Conservation (phyloP, 2,797 vertebrate genomes). For the Enteromius afrohamiltoni region DNA sequence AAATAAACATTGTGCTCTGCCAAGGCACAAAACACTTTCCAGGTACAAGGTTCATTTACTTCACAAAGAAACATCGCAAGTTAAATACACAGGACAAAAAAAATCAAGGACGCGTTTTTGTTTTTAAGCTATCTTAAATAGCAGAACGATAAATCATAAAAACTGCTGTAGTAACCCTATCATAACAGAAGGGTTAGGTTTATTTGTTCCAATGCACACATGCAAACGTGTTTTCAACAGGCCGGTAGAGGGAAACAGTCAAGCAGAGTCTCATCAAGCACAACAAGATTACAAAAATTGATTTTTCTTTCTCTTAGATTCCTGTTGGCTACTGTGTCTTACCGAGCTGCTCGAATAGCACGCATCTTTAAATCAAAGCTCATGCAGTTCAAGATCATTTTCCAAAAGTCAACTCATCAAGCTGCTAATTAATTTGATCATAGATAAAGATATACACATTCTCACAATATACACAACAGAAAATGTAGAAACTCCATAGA, state of each 20-base stretch:
- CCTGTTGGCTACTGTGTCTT: constrained; percentile 68
- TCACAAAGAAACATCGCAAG: background rate
- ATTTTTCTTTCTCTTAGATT: constrained; percentile 66
- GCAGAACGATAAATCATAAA: constrained; percentile 60
- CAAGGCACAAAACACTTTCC: background rate
- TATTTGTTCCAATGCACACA: constrained; percentile 26
- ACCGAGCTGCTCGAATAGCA: constrained; percentile 60
- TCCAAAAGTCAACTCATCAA: constrained; percentile 58
- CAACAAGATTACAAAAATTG: constrained; percentile 66
- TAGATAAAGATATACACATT: background rate
- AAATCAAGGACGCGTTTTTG: background rate
- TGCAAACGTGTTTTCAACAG: constrained; percentile 24
- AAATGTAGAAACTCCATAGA: background rate
- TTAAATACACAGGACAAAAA: background rate
- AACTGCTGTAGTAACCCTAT: constrained; percentile 51
- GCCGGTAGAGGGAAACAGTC: constrained; percentile 55
- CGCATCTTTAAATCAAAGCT: constrained; percentile 5
- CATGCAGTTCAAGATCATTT: constrained; percentile 8
- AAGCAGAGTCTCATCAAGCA: constrained; percentile 69
- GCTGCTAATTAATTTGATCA: constrained; percentile 56
- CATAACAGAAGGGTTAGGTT: constrained; percentile 31
- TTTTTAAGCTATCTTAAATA: constrained; percentile 49
- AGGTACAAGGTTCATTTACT: background rate
- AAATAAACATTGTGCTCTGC: constrained; percentile 9
- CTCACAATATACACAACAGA: background rate